A percentile compares a stretch with the other conserved stretches of the same genome.
Conservation (phyloP, 2,797 vertebrate genomes). For the Remorina albescens region DNA sequence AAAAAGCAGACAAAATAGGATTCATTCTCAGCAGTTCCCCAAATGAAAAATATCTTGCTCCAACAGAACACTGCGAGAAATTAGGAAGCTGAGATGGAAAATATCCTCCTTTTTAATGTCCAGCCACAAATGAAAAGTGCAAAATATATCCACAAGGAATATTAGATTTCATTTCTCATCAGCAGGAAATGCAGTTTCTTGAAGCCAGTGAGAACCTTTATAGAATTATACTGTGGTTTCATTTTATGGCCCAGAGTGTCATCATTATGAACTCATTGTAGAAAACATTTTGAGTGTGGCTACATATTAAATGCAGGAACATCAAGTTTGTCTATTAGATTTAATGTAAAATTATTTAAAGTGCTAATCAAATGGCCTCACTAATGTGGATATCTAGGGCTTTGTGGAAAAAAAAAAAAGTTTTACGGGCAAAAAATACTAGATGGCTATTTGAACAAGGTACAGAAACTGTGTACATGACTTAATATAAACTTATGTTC, state of each 20-base stretch:
- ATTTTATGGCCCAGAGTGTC: constrained; percentile 9
- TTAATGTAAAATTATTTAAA: background rate
- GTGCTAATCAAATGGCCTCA: constrained; percentile 5
- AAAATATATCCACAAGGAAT: constrained; percentile 1
- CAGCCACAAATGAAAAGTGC: constrained; percentile 17
- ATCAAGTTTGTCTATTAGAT: constrained; percentile 16
- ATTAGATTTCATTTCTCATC: constrained; percentile 19
- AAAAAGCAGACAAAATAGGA: constrained; percentile 22
- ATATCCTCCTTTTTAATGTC: background rate
- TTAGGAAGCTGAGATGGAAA: constrained; percentile 8
- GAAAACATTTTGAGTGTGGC: constrained; percentile 6
- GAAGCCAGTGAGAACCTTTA: background rate
- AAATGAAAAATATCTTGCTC: constrained; percentile 17
- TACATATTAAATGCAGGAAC: constrained; percentile 10
- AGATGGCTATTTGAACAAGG: background rate
- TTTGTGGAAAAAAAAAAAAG: no score
- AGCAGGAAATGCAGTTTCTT: constrained; percentile 21
- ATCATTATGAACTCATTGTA: constrained; percentile 14
- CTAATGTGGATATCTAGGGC: constrained; percentile 19
- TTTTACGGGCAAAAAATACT: constrained; percentile 4
- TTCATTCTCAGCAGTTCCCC: constrained; percentile 15
- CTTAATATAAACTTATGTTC: background rate
- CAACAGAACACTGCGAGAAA: constrained; percentile 25
- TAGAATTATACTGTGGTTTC: background rate
- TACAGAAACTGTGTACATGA: constrained; percentile 1